A percentile compares a stretch with the other conserved stretches of the same genome.
These are phyloP conservation scores for Globodera rostochiensis DNA, from an alignment of 1,140 invertebrate species.

Conservation along the genomic window DNA sequence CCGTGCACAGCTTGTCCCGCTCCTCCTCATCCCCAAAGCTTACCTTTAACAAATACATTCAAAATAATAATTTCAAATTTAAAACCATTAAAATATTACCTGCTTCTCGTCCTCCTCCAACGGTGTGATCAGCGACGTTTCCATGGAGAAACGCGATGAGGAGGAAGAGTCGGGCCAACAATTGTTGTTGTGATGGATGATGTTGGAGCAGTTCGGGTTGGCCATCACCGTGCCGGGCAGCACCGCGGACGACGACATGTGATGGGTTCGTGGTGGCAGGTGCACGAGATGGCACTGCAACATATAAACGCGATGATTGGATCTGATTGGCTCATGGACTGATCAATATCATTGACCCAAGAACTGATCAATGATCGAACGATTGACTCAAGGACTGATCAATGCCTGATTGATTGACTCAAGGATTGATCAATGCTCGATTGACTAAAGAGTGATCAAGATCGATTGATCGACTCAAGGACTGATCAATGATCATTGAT, in stretches of 20 bases:
- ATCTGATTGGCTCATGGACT: not conserved
- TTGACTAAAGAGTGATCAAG: not conserved
- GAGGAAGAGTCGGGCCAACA: conserved; percentile 16
- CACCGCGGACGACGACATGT: not conserved
- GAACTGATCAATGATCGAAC: too few species aligned
- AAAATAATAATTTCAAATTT: not conserved
- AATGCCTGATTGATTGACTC: too few species aligned
- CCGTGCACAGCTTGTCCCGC: conserved; percentile 7
- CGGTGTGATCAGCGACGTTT: conserved; percentile 30
- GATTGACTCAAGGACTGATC: not conserved
- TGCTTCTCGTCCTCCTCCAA: conserved; percentile 28
- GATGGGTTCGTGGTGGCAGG: not conserved
- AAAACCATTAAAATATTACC: not conserved
- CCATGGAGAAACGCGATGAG: conserved; percentile 31
- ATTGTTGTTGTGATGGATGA: conserved; percentile 17
- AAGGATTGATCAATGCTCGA: too few species aligned
- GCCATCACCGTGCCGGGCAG: not conserved
- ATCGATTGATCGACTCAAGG: too few species aligned
- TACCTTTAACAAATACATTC: not conserved
- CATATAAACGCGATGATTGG: not conserved
- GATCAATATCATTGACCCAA: not conserved
- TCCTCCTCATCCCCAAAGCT: conserved; percentile 26
- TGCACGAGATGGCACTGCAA: not conserved
- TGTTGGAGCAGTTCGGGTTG: not conserved
- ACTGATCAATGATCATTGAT: too few species aligned